A percentile compares a stretch with the other conserved stretches of the same genome.
Evolutionary conservation across 2,888 invertebrate species (phyloP).

Genomic region (Sicus ferrugineus): DNA sequence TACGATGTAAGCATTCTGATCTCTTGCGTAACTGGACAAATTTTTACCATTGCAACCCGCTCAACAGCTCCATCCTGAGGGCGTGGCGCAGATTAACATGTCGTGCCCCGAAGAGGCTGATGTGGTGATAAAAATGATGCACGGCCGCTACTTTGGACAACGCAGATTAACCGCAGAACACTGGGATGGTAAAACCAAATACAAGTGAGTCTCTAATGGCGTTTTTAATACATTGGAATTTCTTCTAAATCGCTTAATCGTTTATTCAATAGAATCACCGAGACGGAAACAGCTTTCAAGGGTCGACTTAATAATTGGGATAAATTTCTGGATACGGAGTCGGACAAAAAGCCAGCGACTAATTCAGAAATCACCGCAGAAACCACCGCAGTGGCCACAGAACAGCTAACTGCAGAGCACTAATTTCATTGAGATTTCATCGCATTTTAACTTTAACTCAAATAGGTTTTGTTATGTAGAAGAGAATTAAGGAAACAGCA

Average conservation of each 20-base stretch:
- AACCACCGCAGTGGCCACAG: background rate
- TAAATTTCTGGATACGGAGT: slow-evolving; percentile 73
- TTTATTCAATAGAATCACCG: slow-evolving; percentile 73
- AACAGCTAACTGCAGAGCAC: background rate
- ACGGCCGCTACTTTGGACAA: slow-evolving; percentile 91
- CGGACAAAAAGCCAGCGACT: slow-evolving; percentile 36
- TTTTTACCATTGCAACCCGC: background rate
- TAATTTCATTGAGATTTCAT: background rate
- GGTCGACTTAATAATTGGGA: slow-evolving; percentile 89
- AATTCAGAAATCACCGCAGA: background rate
- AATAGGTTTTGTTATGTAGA: background rate
- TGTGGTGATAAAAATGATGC: slow-evolving; percentile 83
- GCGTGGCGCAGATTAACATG: slow-evolving; percentile 92
- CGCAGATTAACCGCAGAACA: slow-evolving; percentile 84
- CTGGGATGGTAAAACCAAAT: slow-evolving; percentile 97
- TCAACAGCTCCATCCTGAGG: slow-evolving; percentile 85
- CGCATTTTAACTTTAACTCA: background rate
- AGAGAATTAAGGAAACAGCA: background rate
- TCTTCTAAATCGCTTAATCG: background rate
- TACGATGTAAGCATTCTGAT: slow-evolving; percentile 77
- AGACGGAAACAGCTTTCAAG: slow-evolving; percentile 87
- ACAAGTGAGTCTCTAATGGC: slow-evolving; percentile 66
- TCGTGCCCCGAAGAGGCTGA: slow-evolving; percentile 91
- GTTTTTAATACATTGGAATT: background rate
- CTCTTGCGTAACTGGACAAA: background rate